phyloP scores from a whole-genome alignment of 2,888 invertebrate genomes.

The Aspidapion aeneum region DNA sequence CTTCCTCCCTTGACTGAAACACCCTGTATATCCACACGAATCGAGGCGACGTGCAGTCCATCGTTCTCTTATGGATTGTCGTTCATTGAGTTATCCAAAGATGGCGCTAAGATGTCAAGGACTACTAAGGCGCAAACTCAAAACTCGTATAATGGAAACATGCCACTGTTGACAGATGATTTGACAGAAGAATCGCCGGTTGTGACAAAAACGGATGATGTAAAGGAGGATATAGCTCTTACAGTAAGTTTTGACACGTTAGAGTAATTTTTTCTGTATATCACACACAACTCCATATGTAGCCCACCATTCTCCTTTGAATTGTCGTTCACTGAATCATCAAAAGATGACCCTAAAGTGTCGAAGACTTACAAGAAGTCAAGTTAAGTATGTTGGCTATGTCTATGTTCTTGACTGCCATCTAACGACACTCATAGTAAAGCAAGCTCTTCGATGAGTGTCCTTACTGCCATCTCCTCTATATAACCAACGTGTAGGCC shows the following conservation, averaged over 20 bases:
- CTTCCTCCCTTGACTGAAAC: constrained; percentile 48
- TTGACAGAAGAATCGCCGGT: constrained; percentile 45
- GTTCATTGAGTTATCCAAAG: constrained; percentile 27
- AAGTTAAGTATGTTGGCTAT: constrained; percentile 22
- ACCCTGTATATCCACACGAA: constrained; percentile 54
- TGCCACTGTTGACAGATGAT: constrained; percentile 59
- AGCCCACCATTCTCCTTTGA: constrained; percentile 44
- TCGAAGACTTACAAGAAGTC: background rate
- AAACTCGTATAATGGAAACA: constrained; percentile 49
- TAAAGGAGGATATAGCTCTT: background rate
- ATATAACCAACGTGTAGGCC: constrained; percentile 45
- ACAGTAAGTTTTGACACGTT: background rate
- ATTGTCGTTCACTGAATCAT: constrained; percentile 36
- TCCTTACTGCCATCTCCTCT: too few species aligned
- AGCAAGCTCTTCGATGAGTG: too few species aligned
- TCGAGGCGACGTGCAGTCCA: constrained; percentile 42
- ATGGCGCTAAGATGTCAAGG: background rate
- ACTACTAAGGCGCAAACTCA: constrained; percentile 22
- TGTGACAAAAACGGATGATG: background rate
- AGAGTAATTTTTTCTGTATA: too few species aligned
- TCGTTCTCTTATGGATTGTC: constrained; percentile 43
- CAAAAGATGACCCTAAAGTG: background rate
- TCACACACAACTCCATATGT: too few species aligned
- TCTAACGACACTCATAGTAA: too few species aligned
- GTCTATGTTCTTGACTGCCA: background rate